These are phyloP conservation scores for Sandelia bainsii DNA, from an alignment of 2,797 vertebrate species.

Conservation along the genomic window DNA sequence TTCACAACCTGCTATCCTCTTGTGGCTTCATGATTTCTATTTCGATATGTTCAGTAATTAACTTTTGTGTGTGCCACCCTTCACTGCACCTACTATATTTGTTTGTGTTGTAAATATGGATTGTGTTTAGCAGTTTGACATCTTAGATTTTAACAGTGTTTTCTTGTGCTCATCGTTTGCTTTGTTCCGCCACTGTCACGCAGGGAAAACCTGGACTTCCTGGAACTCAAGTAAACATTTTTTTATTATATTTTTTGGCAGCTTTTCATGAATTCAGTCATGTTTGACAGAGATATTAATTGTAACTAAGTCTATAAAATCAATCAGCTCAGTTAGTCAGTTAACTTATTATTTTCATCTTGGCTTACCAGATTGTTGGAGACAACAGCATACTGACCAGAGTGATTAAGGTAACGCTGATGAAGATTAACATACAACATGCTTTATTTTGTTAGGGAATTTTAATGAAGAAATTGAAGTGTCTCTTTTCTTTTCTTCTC, in stretches of 20 bases:
- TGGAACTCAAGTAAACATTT: conserved; percentile 83
- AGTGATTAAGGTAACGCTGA: conserved; percentile 84
- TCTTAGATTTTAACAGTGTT: conserved; percentile 57
- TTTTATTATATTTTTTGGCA: conserved; percentile 41
- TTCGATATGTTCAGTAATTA: conserved; percentile 62
- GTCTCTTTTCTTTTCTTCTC: background rate
- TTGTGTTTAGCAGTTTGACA: conserved; percentile 39
- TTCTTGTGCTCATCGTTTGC: conserved; percentile 52
- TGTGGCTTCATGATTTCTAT: conserved; percentile 43
- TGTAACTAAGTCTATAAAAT: conserved; percentile 19
- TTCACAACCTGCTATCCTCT: conserved; percentile 32
- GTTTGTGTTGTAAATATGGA: conserved; percentile 44
- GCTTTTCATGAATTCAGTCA: conserved; percentile 48
- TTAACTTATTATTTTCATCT: conserved; percentile 28
- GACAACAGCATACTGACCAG: conserved; percentile 81
- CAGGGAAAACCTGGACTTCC: conserved; percentile 89
- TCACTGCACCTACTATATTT: conserved; percentile 40
- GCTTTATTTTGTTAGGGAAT: background rate
- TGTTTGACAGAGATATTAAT: conserved; percentile 48
- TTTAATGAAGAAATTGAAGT: background rate
- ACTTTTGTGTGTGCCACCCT: conserved; percentile 50
- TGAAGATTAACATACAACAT: background rate
- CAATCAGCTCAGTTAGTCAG: conserved; percentile 19
- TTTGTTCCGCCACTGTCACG: conserved; percentile 48
- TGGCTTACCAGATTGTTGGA: conserved; percentile 58